Base-by-base conservation (phyloP, 2,113 vertebrate species). In the Polyodon spathula region DNA sequence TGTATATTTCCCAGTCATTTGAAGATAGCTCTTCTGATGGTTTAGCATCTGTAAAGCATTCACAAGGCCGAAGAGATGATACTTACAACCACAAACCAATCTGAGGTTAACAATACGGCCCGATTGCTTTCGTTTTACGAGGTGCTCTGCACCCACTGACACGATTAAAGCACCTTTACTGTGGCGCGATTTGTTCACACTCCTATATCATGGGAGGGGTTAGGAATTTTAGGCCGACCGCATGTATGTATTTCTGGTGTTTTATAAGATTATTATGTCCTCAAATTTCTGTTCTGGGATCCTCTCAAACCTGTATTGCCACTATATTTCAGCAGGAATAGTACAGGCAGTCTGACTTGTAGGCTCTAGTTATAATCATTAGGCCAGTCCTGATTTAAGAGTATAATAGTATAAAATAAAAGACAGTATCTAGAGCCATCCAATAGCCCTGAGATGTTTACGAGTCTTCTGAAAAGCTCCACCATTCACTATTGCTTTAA, bases 71-170 rank as follows among this genome's bases (percentile, higher is more conserved):
- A 37, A 71, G 61, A 59, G 62, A 68, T 17, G 64, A 72, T 81
- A 81, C 85, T 88, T 85, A 85, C 70, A 66, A 74, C 76, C 69
- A 61, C 1, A 62, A 78, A 79, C 76, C 76, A 70, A 82, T 78
- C 76, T 77, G 62, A 72, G 77, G 81, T 83, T 78, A 84, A 84
- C 77, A 83, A 76, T 73, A 76, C 77, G 69, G 71, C 69, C 68
- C 53, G 66, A 73, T 71, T 70, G 62, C 68, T 65, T 66, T 42
- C 61, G 27, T 60, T 85, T 84, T 77, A 83, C 66, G 73, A 74
- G 68, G 59, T 14, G 58, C 66, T 48, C 66, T 80, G 75, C 79
- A 77, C 73, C 76, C 74, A 66, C 71, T 72, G 73, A 64, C 27
- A 74, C 82, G 81, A 84, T 88, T 80, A 79, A 84, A 77, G 75